phyloP scores from a whole-genome alignment of 2,113 vertebrate genomes.

The Tonatia bakeri region DNA sequence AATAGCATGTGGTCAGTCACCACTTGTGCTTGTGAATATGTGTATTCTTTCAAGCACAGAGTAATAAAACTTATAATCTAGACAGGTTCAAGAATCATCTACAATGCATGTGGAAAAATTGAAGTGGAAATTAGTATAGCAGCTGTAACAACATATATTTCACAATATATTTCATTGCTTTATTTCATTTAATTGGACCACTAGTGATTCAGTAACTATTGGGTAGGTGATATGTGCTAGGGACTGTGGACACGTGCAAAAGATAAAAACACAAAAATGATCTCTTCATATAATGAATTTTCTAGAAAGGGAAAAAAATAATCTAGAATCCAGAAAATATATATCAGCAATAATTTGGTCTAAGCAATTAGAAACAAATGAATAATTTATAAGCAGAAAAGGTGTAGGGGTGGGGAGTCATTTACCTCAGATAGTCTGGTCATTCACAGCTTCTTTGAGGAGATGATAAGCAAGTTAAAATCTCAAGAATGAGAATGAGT shows the following conservation, averaged over 20 bases:
- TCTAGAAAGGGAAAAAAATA: not conserved
- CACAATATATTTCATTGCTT: not conserved
- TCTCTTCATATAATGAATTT: not conserved
- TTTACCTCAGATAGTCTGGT: not conserved
- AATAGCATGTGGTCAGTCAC: not conserved
- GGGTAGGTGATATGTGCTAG: not conserved
- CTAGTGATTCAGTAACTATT: not conserved
- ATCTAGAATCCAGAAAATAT: not conserved
- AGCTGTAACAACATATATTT: not conserved
- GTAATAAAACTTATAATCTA: not conserved
- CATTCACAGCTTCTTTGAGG: not conserved
- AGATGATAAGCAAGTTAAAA: not conserved
- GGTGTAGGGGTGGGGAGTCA: rapidly evolving
- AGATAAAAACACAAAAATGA: not conserved
- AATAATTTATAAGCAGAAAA: not conserved
- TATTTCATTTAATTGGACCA: not conserved
- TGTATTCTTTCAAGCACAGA: not conserved
- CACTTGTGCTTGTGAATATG: not conserved
- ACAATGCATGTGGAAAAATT: not conserved
- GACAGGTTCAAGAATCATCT: not conserved
- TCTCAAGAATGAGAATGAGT: not conserved
- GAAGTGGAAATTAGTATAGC: not conserved
- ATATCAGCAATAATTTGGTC: not conserved
- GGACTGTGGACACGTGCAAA: not conserved
- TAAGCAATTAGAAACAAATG: not conserved